Evolutionary conservation across 1,140 invertebrate species (phyloP), one percentile per base, ranked within the genome.

Genomic region (Neocloeon triangulifer): DNA sequence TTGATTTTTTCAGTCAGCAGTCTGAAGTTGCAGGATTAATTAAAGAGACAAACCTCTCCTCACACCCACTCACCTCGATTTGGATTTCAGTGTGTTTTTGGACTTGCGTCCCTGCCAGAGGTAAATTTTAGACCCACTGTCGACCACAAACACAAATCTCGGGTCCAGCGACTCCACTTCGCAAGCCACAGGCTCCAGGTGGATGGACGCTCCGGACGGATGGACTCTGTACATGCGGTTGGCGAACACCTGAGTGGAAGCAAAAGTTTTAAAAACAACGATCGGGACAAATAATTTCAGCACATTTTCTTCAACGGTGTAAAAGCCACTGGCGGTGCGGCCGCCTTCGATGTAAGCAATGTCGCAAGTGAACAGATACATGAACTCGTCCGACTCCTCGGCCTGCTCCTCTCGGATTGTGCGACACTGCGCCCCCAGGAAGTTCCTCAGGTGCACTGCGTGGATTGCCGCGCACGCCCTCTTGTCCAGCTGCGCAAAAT

Each of bases 401-500:
- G 58, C 62, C 59, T 96, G 89, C 56, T 99, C 95, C 58, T 98
- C 91, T 17, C 95, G 62, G 32, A 88, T 78, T n/a, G 92, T 96
- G n/a, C 95, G 71, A 53, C 82, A 85, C 40, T 84, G 73, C 4
- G 94, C 91, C 8, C 91, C 89, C 12, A 99, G 59, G 50, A 82
- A 77, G 51, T 99, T 99, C 21, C 94, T 60, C 25, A 99, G 61
- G 59, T 98, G 96, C 0, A 99, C 95, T 6, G 94, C 91, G 59
- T 99, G 95, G 46, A 99, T 98, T 1, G 95, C 95, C 3, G 95
- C 78, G 57, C 94, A 98, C 5, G 94, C 92, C 42, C 86, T 73
- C 58, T 99, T 99, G 54, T 99, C 95, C 44, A 98, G 53, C 75
- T 81, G 39, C 6, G 48, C 48, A 30, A n/a, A n/a, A n/a, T n/a